Percentiles rank a stretch among this genome's conserved stretches.
These are phyloP conservation scores for Brachionichthys hirsutus DNA, from an alignment of 2,113 vertebrate genomes.

Conservation along the genomic window DNA sequence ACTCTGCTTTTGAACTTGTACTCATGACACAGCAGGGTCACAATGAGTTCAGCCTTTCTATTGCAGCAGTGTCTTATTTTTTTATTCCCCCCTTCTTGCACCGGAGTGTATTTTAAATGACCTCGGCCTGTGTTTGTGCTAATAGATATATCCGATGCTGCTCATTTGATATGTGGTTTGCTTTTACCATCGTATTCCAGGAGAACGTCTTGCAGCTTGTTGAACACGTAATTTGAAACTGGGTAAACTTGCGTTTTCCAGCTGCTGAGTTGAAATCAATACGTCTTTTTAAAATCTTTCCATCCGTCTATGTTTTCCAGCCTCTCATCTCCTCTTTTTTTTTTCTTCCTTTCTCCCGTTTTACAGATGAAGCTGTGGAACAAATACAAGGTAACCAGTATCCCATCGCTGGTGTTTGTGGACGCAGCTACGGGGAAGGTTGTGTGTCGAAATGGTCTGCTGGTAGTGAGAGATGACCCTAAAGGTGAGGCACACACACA, in stretches of 20 bases:
- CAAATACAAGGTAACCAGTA: conserved; percentile 97
- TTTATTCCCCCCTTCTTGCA: conserved; percentile 40
- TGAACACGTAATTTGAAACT: not conserved
- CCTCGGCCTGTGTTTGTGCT: conserved; percentile 2
- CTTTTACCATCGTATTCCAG: conserved; percentile 22
- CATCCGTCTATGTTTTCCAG: conserved; percentile 1
- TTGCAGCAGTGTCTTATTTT: conserved; percentile 36
- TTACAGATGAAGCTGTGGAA: conserved; percentile 96
- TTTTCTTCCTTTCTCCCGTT: too few relatives aligned
- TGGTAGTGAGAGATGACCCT: conserved; percentile 95
- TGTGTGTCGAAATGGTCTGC: conserved; percentile 93
- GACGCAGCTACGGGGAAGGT: conserved; percentile 89
- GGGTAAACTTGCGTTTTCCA: conserved; percentile 6
- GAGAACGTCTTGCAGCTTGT: not conserved
- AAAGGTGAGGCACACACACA: conserved; percentile 81
- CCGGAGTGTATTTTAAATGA: conserved; percentile 41
- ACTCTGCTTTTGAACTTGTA: not conserved
- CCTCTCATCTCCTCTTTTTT: not conserved
- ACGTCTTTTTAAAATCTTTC: not conserved
- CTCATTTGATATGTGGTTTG: conserved; percentile 21
- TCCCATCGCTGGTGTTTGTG: conserved; percentile 97
- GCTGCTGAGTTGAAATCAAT: conserved; percentile 5
- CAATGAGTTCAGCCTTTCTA: conserved; percentile 32
- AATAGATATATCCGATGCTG: conserved; percentile 12
- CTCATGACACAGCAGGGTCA: conserved; percentile 21